Evolutionary conservation across 2,113 vertebrate species (phyloP), one percentile per base, ranked within the genome.

Genomic region (Burhinus bistriatus): DNA sequence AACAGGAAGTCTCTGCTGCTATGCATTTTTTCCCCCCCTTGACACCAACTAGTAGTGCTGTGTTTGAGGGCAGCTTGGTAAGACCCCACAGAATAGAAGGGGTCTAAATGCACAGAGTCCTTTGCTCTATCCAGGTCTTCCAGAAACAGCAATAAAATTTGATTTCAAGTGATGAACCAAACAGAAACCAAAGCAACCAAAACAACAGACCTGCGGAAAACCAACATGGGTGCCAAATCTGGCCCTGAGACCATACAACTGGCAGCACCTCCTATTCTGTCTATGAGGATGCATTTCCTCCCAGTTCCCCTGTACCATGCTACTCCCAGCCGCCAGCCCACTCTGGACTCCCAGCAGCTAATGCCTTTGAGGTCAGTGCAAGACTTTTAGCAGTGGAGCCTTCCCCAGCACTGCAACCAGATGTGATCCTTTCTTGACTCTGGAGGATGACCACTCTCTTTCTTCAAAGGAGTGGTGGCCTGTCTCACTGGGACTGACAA

Each of bases 381-480:
- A 32, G 30, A 9, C 19, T 58, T 15, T 44, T 34, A 15, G 4
- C 9, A 55, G 11, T 10, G 22, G 19, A 51, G 7, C 18, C 23
- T 80, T 49, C 51, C 52, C 36, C 36, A 73, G 23, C 12, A 30
- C 7, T 12, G 44, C 45, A 54, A 13, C 4, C 10, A 64, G 29
- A 59, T 0, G 2, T 11, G 20, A 64, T 7, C 4, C 79, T 82
- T 64, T 51, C 52, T 55, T 62, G 57, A 66, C 8, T 61, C 16
- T 69, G 57, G 18, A 88, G 16, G 25, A 65, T 73, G 32, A 36
- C 7, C 3, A 4, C 30, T 65, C 11, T 69, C 1, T 0, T 40
- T 72, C 29, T 42, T 47, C 0, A 0, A 77, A 65, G 9, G 11
- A 4, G 3, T 30, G 17, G 9, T 32, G 19, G 30, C 55, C 34